Conservation (phyloP, 2,797 vertebrate genomes). For the Coracias cyanogaster region DNA sequence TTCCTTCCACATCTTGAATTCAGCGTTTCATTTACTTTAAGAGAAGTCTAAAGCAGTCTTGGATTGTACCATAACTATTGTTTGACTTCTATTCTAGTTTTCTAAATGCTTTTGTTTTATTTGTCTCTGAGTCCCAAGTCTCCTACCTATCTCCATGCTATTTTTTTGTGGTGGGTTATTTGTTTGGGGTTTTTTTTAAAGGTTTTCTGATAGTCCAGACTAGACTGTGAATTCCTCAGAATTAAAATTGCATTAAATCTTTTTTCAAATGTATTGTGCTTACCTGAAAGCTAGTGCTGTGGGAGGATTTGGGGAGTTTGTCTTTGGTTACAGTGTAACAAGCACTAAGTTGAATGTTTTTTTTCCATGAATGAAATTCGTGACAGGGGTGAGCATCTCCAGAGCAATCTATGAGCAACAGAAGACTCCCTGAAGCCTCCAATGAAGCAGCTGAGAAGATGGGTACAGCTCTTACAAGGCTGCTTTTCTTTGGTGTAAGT, state of each 20-base stretch:
- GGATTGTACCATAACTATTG: neutral
- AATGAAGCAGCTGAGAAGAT: neutral
- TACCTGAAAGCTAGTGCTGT: neutral
- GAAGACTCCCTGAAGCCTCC: neutral
- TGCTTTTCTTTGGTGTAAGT: neutral
- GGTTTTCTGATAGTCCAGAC: neutral
- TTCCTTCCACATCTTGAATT: neutral
- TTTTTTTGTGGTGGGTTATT: neutral
- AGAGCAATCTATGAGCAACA: neutral
- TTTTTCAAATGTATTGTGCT: neutral
- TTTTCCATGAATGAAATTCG: neutral
- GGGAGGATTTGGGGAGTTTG: neutral
- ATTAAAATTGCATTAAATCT: neutral
- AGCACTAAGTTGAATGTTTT: neutral
- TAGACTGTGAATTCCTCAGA: neutral
- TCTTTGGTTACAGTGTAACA: neutral
- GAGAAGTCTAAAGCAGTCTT: neutral
- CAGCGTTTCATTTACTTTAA: neutral
- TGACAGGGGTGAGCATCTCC: neutral
- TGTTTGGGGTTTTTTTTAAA: neutral
- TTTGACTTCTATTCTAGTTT: neutral
- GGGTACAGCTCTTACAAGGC: neutral
- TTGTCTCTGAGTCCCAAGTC: neutral
- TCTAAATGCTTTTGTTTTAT: neutral
- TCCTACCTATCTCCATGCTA: neutral